Evolutionary conservation across 2,888 invertebrate species (phyloP), one percentile per base, ranked within the genome.

Genomic region (Acleris laterana): DNA sequence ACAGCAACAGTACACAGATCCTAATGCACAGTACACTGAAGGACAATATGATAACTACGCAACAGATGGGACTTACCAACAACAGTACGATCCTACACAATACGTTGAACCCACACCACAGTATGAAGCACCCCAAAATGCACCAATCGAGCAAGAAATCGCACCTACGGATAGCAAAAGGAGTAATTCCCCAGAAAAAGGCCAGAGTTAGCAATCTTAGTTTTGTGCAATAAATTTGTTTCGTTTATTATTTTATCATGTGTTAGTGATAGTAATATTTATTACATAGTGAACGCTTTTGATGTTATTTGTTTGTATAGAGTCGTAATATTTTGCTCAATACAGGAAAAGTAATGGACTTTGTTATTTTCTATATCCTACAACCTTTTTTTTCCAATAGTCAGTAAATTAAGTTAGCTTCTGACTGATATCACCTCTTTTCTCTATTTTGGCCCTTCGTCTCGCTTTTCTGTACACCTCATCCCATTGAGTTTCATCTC

Each of bases 221-320:
- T 71, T 76, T 80, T 69, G 89, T 88, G 88, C 88, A 89, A 88
- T 89, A 87, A 81, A 82, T 79, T 77, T 82, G 82, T 79, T 74
- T 69, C 67, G 71, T 81, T 80, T 72, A 73, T 71, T 74, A 81
- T 80, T 73, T 75, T 71, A 64, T 64, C 64, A 71, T 76, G 64
- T 63, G 69, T 69, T 62, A 66, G 51, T 63, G 51, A 72, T 62
- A 66, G 65, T 71, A 69, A 68, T 46, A 55, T 19, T 32, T 56
- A 55, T 44, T 62, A 7, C 0, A 6, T 7, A 19, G 44, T 68
- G 58, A 65, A 57, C 38, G 83, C 83, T 80, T 83, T 81, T 71
- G 69, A 76, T 80, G 80, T 79, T 81, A 79, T 73, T 48, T 5
- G 17, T 56, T 46, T 62, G 57, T 66, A 65, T 65, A 61, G 56